Conservation (phyloP, 2,888 invertebrate species). For the Acanthoscelides obtectus region DNA sequence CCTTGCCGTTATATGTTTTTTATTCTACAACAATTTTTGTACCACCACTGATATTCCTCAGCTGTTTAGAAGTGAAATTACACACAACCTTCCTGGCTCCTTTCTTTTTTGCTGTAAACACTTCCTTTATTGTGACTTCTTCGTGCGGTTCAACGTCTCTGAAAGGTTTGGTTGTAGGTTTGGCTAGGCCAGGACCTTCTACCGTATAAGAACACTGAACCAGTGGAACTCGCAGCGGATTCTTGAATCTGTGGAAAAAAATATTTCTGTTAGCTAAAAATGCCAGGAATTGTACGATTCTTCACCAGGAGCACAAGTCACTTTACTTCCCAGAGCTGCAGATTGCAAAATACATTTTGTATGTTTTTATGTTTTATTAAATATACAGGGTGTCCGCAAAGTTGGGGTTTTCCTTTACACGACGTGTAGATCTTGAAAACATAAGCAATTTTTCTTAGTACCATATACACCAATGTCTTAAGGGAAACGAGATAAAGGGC, state of each 20-base stretch:
- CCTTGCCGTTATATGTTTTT: neutral
- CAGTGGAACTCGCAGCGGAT: slow-evolving; percentile 63
- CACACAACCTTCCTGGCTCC: slow-evolving; percentile 65
- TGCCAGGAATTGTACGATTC: too few species aligned
- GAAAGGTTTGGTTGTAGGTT: slow-evolving; percentile 12
- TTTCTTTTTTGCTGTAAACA: slow-evolving; percentile 58
- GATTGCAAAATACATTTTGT: too few species aligned
- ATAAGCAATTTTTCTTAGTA: too few species aligned
- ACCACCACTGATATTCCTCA: slow-evolving; percentile 66
- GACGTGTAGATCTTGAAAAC: too few species aligned
- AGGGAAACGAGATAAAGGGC: too few species aligned
- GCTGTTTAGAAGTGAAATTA: slow-evolving; percentile 66
- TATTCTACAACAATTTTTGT: slow-evolving; percentile 55
- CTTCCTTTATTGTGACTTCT: slow-evolving; percentile 52
- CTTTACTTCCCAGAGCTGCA: too few species aligned
- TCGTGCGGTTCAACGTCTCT: slow-evolving; percentile 54
- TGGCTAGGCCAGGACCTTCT: slow-evolving; percentile 62
- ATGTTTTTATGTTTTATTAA: too few species aligned
- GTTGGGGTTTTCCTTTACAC: too few species aligned
- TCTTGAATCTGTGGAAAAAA: slow-evolving; percentile 52
- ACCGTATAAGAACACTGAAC: slow-evolving; percentile 64
- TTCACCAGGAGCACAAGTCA: too few species aligned
- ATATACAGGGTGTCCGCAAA: too few species aligned
- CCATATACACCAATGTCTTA: too few species aligned
- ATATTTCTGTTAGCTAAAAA: too few species aligned